A percentile compares a stretch with the other conserved stretches of the same genome.
Conservation (phyloP, 92 coral and sea anemone species). For the Bergia puertoricense region DNA sequence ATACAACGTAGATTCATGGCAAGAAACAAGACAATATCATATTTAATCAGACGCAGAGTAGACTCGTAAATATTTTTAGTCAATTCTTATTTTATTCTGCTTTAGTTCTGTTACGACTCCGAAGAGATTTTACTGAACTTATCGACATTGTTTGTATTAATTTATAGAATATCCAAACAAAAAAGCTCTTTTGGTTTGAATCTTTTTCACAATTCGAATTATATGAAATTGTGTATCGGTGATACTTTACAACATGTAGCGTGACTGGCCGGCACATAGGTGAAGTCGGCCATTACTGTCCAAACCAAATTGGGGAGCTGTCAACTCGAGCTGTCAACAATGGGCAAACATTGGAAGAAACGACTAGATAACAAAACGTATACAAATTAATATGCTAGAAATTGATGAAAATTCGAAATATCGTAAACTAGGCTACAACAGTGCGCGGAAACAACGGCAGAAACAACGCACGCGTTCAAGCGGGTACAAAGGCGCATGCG, state of each 20-base stretch:
- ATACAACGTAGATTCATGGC: not conserved
- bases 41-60: not conserved
- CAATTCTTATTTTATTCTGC: not conserved
- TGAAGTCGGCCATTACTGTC: not conserved
- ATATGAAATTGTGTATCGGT: not conserved
- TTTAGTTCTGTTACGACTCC: not conserved
- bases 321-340: not conserved
- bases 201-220: not conserved
- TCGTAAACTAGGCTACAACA: not conserved
- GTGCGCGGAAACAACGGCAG: not conserved
- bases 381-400: not conserved
- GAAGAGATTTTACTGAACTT: not conserved
- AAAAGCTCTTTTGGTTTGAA: not conserved
- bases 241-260: too few relatives aligned
- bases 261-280: not conserved
- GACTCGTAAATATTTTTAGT: not conserved
- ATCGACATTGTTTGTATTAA: not conserved
- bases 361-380: not conserved
- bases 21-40: not conserved
- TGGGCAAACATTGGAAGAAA: constrained; percentile 5
- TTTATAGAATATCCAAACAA: not conserved
- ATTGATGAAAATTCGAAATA: not conserved
- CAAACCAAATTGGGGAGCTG: not conserved
- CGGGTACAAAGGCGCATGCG: too few relatives aligned
- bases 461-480: not conserved